phyloP scores from a whole-genome alignment of 2,113 vertebrate species.

The Myotis yumanensis region DNA sequence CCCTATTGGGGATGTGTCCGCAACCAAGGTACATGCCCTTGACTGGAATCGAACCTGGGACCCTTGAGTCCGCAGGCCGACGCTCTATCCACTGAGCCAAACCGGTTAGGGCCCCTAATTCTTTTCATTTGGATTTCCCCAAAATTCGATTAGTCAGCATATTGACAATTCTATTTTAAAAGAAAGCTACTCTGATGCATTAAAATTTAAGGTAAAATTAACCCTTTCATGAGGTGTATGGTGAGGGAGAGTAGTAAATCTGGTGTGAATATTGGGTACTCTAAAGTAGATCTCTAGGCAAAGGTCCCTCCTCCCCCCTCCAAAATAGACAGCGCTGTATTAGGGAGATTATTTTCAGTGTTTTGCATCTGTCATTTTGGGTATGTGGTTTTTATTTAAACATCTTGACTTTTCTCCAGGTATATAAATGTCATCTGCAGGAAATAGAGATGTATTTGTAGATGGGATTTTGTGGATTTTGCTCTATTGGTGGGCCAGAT shows the following conservation, averaged over 20 bases:
- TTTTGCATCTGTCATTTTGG: neutral
- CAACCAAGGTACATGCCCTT: too few species aligned
- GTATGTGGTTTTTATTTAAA: neutral
- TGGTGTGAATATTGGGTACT: neutral
- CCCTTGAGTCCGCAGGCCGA: too few species aligned
- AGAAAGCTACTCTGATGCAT: neutral
- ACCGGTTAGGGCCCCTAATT: neutral
- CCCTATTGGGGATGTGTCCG: too few species aligned
- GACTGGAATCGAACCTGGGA: too few species aligned
- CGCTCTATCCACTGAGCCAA: too few species aligned
- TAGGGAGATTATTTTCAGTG: neutral
- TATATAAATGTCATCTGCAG: neutral
- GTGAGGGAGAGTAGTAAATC: neutral
- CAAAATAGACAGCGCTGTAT: neutral
- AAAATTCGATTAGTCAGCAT: conserved; percentile 9
- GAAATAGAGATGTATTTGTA: neutral
- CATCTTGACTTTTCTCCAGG: neutral
- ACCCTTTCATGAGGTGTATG: neutral
- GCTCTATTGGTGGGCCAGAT: neutral
- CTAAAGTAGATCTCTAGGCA: neutral
- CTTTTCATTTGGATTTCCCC: conserved; percentile 37
- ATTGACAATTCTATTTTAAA: neutral
- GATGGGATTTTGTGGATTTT: neutral
- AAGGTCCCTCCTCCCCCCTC: neutral
- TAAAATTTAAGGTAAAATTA: neutral